Percentiles rank a stretch among this genome's conserved stretches.
phyloP scores from a whole-genome alignment of 2,888 invertebrate species.

The Augochlorella aurata region DNA sequence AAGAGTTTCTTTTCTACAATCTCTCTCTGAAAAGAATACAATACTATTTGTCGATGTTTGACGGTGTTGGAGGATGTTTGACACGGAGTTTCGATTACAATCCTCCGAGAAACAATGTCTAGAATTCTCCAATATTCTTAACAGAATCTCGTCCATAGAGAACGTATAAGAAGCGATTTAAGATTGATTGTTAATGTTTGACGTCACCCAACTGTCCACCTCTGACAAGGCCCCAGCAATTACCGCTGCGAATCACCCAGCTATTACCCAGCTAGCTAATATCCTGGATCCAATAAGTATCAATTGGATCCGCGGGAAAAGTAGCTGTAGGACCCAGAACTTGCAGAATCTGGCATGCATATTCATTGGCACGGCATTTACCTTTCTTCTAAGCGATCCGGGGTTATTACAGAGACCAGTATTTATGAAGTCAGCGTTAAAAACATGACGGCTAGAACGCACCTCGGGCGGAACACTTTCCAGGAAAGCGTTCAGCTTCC shows the following conservation, averaged over 20 bases:
- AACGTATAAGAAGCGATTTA: background rate
- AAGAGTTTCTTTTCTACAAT: too few species aligned
- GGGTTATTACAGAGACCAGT: slow-evolving; percentile 4
- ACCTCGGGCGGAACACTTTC: slow-evolving; percentile 15
- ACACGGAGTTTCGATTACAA: too few species aligned
- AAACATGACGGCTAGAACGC: slow-evolving; percentile 15
- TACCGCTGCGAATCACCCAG: too few species aligned
- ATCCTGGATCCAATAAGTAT: background rate
- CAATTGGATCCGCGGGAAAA: background rate
- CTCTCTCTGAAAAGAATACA: too few species aligned
- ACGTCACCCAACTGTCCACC: background rate
- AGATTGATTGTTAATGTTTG: background rate
- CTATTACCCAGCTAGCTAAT: too few species aligned
- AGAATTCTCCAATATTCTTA: too few species aligned
- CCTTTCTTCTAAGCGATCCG: background rate
- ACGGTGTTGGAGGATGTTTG: too few species aligned
- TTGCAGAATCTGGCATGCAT: background rate
- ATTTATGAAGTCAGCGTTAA: slow-evolving; percentile 15
- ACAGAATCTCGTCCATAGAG: too few species aligned
- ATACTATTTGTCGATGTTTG: too few species aligned
- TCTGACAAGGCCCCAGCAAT: background rate
- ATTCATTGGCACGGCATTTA: background rate
- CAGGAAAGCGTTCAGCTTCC: slow-evolving; percentile 37
- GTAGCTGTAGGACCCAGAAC: background rate
- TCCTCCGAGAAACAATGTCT: too few species aligned